Conservation (phyloP, 2,797 vertebrate genomes). For the Enteromius trimaculatus region DNA sequence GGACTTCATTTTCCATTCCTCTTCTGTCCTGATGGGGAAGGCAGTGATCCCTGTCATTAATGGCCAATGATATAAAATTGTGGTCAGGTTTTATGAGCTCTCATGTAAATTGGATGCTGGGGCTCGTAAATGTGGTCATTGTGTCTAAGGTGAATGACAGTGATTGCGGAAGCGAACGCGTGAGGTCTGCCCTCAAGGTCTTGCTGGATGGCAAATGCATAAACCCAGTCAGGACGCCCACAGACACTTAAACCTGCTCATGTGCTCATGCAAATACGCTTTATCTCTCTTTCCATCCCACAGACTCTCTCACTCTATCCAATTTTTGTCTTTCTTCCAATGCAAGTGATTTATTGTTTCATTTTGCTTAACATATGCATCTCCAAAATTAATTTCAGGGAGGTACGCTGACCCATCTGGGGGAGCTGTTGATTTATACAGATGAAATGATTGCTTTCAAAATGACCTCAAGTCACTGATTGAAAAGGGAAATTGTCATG, state of each 20-base stretch:
- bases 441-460: slow-evolving; percentile 43
- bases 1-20: slow-evolving; percentile 38
- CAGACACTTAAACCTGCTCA: slow-evolving; percentile 26
- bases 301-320: neutral
- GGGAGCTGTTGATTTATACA: slow-evolving; percentile 50
- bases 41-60: slow-evolving; percentile 56
- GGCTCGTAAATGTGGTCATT: slow-evolving; percentile 52
- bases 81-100: slow-evolving; percentile 52
- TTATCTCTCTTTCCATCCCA: slow-evolving; percentile 5
- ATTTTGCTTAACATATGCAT: slow-evolving; percentile 52
- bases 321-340: neutral
- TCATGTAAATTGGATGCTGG: slow-evolving; percentile 54
- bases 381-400: slow-evolving; percentile 47
- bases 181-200: slow-evolving; percentile 46
- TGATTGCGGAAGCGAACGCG: slow-evolving; percentile 24
- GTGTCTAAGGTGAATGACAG: slow-evolving; percentile 49
- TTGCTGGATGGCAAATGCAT: slow-evolving; percentile 36
- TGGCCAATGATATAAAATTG: slow-evolving; percentile 54
- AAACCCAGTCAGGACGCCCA: slow-evolving; percentile 22
- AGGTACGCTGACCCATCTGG: slow-evolving; percentile 37
- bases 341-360: slow-evolving; percentile 49
- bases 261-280: slow-evolving; percentile 23
- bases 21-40: slow-evolving; percentile 34
- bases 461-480: slow-evolving; percentile 46
- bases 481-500: slow-evolving; percentile 45